Evolutionary conservation across 2,888 invertebrate species (phyloP).

Genomic region (Ferrisia virgata): DNA sequence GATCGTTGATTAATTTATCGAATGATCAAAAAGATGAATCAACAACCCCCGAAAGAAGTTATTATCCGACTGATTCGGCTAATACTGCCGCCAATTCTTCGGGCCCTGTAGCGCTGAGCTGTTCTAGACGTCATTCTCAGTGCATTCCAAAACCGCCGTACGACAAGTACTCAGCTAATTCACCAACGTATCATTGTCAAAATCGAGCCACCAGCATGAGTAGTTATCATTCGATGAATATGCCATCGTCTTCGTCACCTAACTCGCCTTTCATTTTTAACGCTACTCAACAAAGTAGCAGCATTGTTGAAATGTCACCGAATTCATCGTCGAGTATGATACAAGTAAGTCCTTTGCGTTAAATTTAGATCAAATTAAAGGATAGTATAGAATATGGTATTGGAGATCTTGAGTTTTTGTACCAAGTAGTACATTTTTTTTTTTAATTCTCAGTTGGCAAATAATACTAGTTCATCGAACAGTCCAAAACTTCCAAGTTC

Average conservation of each 20-base stretch:
- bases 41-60: neutral
- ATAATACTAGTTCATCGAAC: constrained; percentile 32
- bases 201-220: neutral
- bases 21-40: constrained; percentile 24
- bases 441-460: constrained; percentile 1
- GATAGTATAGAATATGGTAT: no score
- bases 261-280: constrained; percentile 10
- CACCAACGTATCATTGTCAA: neutral
- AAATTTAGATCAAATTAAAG: neutral
- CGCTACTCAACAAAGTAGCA: neutral
- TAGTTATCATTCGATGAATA: neutral
- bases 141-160: neutral
- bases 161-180: constrained; percentile 17
- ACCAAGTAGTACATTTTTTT: no score
- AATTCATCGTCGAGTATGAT: neutral
- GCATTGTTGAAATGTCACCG: neutral
- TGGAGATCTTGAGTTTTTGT: no score
- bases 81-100: neutral
- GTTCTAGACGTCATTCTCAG: constrained; percentile 16
- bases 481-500: constrained; percentile 49
- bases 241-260: constrained; percentile 25
- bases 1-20: constrained; percentile 31
- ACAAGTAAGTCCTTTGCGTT: neutral
- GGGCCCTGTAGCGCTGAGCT: neutral
- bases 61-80: neutral